Evolutionary conservation across 2,888 invertebrate species (phyloP).

Genomic region (Lampropteryx suffumata): DNA sequence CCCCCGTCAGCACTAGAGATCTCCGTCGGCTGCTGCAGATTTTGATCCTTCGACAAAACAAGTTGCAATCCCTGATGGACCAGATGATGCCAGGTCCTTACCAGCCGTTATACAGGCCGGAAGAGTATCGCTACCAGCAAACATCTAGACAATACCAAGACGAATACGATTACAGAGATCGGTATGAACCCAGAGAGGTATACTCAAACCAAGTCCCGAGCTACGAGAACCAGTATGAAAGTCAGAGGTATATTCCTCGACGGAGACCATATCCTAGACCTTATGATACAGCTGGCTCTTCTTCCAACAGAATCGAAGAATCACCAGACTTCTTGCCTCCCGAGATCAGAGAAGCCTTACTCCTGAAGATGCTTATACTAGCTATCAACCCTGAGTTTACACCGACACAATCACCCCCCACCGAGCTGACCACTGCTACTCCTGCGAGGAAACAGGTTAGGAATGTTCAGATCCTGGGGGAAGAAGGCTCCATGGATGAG

Average conservation of each 20-base stretch:
- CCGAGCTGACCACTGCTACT: conserved; percentile 75
- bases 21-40: conserved; percentile 86
- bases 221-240: conserved; percentile 73
- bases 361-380: conserved; percentile 87
- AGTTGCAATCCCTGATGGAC: conserved; percentile 82
- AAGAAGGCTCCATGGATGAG: conserved; percentile 77
- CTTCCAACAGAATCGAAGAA: conserved; percentile 73
- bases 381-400: conserved; percentile 86
- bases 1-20: conserved; percentile 88
- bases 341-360: conserved; percentile 87
- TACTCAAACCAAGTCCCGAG: conserved; percentile 60
- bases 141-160: conserved; percentile 65
- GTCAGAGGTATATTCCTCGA: conserved; percentile 72
- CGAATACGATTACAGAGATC: conserved; percentile 59
- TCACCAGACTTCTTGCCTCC: conserved; percentile 85
- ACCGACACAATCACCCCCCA: conserved; percentile 68
- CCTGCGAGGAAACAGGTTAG: conserved; percentile 84
- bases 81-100: conserved; percentile 67
- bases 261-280: conserved; percentile 63
- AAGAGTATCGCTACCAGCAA: conserved; percentile 59
- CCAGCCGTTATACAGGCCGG: conserved; percentile 53
- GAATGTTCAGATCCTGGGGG: conserved; percentile 88
- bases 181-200: conserved; percentile 66
- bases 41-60: conserved; percentile 85
- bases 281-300: conserved; percentile 68